Conservation (phyloP, 2,888 invertebrate species). For the Brachypterus glaber region DNA sequence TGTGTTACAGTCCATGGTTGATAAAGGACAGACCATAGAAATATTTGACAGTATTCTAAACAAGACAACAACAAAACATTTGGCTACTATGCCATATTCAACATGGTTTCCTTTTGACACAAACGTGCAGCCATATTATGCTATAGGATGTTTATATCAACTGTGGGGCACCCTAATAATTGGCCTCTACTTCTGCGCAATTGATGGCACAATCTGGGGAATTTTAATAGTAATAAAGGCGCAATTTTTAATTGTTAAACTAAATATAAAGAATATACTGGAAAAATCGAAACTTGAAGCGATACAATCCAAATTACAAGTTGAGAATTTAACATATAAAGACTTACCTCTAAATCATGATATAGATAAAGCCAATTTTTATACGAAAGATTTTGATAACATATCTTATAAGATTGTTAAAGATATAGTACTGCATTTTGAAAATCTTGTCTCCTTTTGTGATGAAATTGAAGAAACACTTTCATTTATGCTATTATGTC, state of each 20-base stretch:
- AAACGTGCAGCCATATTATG: slow-evolving; percentile 12
- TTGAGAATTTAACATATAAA: too few species aligned
- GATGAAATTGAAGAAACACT: slow-evolving; percentile 16
- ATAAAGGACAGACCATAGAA: too few species aligned
- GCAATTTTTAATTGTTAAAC: slow-evolving; percentile 16
- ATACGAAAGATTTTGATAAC: too few species aligned
- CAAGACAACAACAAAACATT: slow-evolving; percentile 7
- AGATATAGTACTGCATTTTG: slow-evolving; percentile 15
- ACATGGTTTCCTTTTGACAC: slow-evolving; percentile 14
- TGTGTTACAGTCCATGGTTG: too few species aligned
- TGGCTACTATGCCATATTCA: slow-evolving; percentile 11
- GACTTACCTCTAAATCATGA: too few species aligned
- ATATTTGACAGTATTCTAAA: too few species aligned
- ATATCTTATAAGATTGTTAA: slow-evolving; percentile 8
- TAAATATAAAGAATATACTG: too few species aligned
- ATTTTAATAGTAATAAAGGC: slow-evolving; percentile 14
- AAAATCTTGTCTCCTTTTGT: slow-evolving; percentile 15
- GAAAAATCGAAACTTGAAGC: too few species aligned
- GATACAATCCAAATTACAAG: too few species aligned
- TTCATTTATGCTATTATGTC: slow-evolving; percentile 15
- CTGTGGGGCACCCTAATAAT: slow-evolving; percentile 6
- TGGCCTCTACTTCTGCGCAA: slow-evolving; percentile 13
- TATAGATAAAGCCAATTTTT: too few species aligned
- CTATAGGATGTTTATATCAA: slow-evolving; percentile 12
- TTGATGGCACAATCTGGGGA: slow-evolving; percentile 14